Percentiles rank a stretch among this genome's conserved stretches.
These are phyloP conservation scores for Coreoperca whiteheadi DNA, from an alignment of 2,113 vertebrate genomes.

Conservation along the genomic window DNA sequence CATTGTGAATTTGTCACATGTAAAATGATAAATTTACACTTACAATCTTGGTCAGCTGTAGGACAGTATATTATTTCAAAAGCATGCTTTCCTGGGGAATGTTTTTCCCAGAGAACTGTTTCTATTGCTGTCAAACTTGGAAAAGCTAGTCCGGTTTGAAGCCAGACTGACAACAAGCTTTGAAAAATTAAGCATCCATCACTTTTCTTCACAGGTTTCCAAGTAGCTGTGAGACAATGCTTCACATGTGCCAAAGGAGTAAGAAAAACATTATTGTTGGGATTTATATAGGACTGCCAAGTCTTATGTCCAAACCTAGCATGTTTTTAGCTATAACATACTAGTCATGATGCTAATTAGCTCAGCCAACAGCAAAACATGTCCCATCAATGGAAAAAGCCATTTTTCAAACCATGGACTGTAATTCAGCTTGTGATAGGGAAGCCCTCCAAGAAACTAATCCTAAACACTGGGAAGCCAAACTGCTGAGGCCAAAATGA, in stretches of 20 bases:
- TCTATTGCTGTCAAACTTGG: constrained; percentile 49
- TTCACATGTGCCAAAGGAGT: constrained; percentile 27
- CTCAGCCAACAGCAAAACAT: constrained; percentile 33
- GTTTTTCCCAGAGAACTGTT: constrained; percentile 44
- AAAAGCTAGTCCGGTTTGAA: constrained; percentile 27
- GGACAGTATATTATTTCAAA: constrained; percentile 46
- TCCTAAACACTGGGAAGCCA: not conserved
- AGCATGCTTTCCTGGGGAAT: constrained; percentile 40
- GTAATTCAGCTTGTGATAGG: not conserved
- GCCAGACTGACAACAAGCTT: constrained; percentile 53
- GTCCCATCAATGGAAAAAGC: constrained; percentile 17
- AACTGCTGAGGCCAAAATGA: not conserved
- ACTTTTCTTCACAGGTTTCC: constrained; percentile 36
- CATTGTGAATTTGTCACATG: not conserved
- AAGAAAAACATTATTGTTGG: constrained; percentile 24
- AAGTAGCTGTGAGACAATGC: constrained; percentile 52
- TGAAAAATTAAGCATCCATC: constrained; percentile 55
- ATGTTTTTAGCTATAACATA: constrained; percentile 3
- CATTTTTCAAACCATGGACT: constrained; percentile 8
- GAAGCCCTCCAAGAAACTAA: constrained; percentile 8
- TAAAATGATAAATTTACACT: not conserved
- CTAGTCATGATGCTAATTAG: not conserved
- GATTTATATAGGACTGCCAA: constrained; percentile 25
- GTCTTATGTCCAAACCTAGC: not conserved
- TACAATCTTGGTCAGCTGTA: constrained; percentile 19